These are phyloP conservation scores for Synanceia verrucosa DNA, from an alignment of 2,797 vertebrate genomes.

Conservation along the genomic window DNA sequence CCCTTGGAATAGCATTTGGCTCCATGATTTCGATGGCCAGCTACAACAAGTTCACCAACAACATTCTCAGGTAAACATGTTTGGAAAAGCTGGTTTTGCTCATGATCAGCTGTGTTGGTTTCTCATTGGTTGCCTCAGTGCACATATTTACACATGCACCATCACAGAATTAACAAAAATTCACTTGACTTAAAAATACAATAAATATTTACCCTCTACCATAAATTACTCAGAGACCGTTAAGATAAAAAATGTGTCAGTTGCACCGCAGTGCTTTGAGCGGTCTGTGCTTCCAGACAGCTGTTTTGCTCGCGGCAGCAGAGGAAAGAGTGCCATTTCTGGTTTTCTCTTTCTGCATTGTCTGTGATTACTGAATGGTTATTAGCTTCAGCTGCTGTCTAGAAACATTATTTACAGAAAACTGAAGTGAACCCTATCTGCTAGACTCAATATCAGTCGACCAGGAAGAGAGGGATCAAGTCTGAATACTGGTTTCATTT, in stretches of 20 bases:
- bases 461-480: not conserved
- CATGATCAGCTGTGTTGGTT: not conserved
- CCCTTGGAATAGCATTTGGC: conserved; percentile 82
- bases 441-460: not conserved
- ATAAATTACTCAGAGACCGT: not conserved
- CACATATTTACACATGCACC: too few species aligned
- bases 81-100: not conserved
- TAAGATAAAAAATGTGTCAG: not conserved
- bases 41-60: conserved; percentile 85
- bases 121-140: not conserved
- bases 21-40: conserved; percentile 84
- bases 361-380: not conserved
- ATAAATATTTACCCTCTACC: not conserved
- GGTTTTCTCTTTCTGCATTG: not conserved
- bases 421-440: not conserved
- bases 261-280: not conserved
- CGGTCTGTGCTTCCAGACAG: not conserved
- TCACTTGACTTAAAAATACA: not conserved
- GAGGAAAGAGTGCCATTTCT: not conserved
- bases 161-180: not conserved
- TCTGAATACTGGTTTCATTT: not conserved
- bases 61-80: conserved; percentile 77
- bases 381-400: not conserved
- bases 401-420: not conserved
- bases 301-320: not conserved